These are phyloP conservation scores for Venturia canescens DNA, from an alignment of 1,140 invertebrate species.

Conservation along the genomic window DNA sequence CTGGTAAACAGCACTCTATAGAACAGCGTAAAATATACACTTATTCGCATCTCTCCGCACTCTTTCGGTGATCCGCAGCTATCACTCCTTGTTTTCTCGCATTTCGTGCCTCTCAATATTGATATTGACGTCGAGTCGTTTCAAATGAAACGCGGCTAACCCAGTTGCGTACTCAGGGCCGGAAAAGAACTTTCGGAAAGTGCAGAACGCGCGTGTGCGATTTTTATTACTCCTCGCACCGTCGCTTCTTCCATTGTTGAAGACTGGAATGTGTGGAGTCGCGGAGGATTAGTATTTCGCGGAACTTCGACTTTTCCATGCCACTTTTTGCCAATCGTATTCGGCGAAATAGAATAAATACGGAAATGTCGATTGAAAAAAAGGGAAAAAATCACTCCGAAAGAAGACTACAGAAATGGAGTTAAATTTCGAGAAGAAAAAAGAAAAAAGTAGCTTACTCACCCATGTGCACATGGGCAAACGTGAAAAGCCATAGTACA, in stretches of 20 bases:
- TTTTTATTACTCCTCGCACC: too few relatives aligned
- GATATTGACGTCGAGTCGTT: background rate
- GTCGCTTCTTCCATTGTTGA: too few relatives aligned
- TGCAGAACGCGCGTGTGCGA: too few relatives aligned
- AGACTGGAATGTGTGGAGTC: too few relatives aligned
- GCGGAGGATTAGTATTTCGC: too few relatives aligned
- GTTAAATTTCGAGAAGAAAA: background rate
- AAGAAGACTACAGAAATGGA: background rate
- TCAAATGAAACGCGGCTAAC: background rate
- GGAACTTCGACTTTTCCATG: too few relatives aligned
- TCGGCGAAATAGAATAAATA: background rate
- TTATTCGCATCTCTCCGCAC: background rate
- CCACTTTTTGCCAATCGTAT: too few relatives aligned
- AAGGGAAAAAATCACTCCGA: too few relatives aligned
- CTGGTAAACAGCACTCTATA: background rate
- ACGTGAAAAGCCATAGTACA: background rate
- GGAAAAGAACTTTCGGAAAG: too few relatives aligned
- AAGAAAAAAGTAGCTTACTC: constrained; percentile 8
- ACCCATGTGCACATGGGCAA: constrained; percentile 16
- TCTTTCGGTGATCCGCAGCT: background rate
- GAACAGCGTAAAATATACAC: background rate
- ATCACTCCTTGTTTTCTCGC: background rate
- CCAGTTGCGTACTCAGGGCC: background rate
- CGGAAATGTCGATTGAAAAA: background rate
- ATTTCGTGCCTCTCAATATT: background rate